Base-by-base conservation (phyloP, 2,888 invertebrate species). In the Epistrophe grossulariae region DNA sequence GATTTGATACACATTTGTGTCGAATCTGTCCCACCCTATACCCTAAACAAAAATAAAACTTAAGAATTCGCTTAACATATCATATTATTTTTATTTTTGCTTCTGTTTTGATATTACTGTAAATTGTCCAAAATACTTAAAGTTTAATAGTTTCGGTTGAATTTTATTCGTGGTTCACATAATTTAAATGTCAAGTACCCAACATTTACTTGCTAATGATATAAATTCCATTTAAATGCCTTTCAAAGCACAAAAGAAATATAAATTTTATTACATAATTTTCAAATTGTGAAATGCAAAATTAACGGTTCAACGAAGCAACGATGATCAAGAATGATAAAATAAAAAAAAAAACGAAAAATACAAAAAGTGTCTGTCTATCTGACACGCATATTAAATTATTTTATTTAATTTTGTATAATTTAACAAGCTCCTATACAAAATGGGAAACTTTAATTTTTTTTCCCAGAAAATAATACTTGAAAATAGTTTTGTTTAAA, bases 381-480 rank as follows among this genome's bases (percentile, higher is more conserved):
- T 64, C 40, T 62, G 84, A 66, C 74, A 55, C 71, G 84, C 79
- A 84, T 84, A 84, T 45, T 79, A 76, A 84, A 73, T 79, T 73
- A 52, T 72, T 73, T 70, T 68, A 70, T 81, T 76, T 59, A 62
- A 48, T 66, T 66, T 48, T 35, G 31, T 31, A 35, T 48, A 66
- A 66, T 48, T 66, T 17, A 45, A 31, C 15, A 64, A 45, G 7
- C 35, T 5, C 24, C 17, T 9, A 35, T 24, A 62, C 24, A 24
- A 40, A 60, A 19, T 38, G 60, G 60, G 19, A 62, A 62, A 43
- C 19, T 9, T 17, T 15, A 28, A 5, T 31, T 43, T 28, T 35
- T 10, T 4, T 38, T 40, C 15, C 9, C 43, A 6, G 35, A 59
- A 35, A 17, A 17, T 9, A 48, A 48, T 17, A 9, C 17, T 10